phyloP scores from a whole-genome alignment of 2,888 invertebrate genomes.

The Serripes groenlandicus region DNA sequence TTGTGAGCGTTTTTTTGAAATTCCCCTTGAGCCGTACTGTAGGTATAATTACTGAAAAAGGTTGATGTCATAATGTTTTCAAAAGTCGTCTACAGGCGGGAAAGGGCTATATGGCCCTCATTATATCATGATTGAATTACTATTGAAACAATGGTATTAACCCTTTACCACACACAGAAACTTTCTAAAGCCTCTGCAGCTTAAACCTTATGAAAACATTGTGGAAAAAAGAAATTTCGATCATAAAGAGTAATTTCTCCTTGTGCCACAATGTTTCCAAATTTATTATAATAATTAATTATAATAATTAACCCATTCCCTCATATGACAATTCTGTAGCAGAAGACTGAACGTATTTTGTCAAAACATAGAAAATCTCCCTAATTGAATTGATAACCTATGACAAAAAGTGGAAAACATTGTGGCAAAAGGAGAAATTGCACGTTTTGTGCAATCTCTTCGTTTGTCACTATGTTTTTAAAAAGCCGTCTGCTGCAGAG shows the following conservation, averaged over 20 bases:
- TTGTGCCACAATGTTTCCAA: background rate
- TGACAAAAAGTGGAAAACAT: background rate
- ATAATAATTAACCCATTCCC: too few species aligned
- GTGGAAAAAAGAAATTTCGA: background rate
- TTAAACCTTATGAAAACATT: background rate
- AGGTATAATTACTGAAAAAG: too few species aligned
- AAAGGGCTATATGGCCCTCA: too few species aligned
- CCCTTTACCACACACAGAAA: too few species aligned
- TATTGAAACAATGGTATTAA: too few species aligned
- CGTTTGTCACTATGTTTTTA: background rate
- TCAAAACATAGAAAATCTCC: background rate
- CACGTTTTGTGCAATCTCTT: background rate
- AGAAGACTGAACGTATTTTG: background rate
- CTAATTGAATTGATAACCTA: background rate
- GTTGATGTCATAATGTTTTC: too few species aligned
- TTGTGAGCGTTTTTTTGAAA: too few species aligned
- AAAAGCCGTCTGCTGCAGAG: background rate
- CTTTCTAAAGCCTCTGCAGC: too few species aligned
- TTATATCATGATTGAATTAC: too few species aligned
- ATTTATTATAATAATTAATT: background rate
- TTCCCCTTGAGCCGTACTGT: too few species aligned
- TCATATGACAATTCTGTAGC: background rate
- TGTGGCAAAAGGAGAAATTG: slow-evolving; percentile 2
- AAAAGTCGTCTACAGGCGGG: too few species aligned
- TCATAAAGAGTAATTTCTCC: background rate